phyloP scores from a whole-genome alignment of 2,888 invertebrate genomes.

The Boloria euphrosyne region DNA sequence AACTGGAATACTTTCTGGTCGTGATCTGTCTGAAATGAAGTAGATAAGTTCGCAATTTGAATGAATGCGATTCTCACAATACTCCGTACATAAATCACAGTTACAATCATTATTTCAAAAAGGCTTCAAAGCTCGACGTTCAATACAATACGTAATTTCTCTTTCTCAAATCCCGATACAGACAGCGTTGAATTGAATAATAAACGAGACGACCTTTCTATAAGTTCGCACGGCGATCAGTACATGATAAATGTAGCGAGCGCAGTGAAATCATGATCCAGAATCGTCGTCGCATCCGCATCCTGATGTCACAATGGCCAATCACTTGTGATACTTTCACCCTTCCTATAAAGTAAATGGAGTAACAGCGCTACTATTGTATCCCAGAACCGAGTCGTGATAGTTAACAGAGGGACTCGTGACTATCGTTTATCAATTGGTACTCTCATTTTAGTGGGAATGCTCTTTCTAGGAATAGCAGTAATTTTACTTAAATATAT shows the following conservation, averaged over 20 bases:
- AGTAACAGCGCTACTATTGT: slow-evolving; percentile 73
- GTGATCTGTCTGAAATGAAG: slow-evolving; percentile 13
- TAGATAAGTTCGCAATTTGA: slow-evolving; percentile 12
- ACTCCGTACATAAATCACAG: slow-evolving; percentile 18
- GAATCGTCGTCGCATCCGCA: slow-evolving; percentile 58
- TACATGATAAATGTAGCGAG: slow-evolving; percentile 64
- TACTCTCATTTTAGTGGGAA: slow-evolving; percentile 72
- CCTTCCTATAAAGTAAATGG: slow-evolving; percentile 69
- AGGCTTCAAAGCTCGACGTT: slow-evolving; percentile 5
- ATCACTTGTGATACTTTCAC: slow-evolving; percentile 75
- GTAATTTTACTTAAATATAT: slow-evolving; percentile 62
- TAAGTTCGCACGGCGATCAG: slow-evolving; percentile 74
- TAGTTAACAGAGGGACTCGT: slow-evolving; percentile 74
- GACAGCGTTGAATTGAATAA: slow-evolving; percentile 64
- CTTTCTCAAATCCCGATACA: slow-evolving; percentile 57
- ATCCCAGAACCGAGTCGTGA: slow-evolving; percentile 69
- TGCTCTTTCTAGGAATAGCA: slow-evolving; percentile 62
- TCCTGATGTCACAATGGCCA: slow-evolving; percentile 62
- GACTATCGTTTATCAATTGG: slow-evolving; percentile 68
- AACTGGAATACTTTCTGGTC: slow-evolving; percentile 3
- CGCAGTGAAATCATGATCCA: slow-evolving; percentile 70
- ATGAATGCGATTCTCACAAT: not conserved
- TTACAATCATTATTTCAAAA: slow-evolving; percentile 15
- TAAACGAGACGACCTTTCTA: slow-evolving; percentile 55
- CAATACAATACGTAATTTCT: slow-evolving; percentile 51